A percentile compares a stretch with the other conserved stretches of the same genome.
These are phyloP conservation scores for Cercocebus atys DNA, from an alignment of 2,113 vertebrate species.

Conservation along the genomic window DNA sequence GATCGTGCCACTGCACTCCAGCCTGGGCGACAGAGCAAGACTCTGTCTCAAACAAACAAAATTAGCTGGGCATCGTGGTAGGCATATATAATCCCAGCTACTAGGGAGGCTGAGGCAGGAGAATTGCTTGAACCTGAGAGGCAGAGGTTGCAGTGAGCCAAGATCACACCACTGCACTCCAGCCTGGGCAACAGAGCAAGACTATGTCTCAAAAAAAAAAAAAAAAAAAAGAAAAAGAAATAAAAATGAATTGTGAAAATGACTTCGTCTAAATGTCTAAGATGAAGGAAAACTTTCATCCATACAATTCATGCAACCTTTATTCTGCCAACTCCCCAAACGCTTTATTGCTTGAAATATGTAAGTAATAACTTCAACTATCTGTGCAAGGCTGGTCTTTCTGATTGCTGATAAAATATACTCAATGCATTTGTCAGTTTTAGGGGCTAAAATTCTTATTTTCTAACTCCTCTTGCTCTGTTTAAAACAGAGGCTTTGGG, in stretches of 20 bases:
- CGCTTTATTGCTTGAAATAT: neutral
- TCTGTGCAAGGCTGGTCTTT: neutral
- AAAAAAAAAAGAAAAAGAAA: constrained; percentile 30
- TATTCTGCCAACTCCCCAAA: neutral
- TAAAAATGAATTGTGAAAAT: constrained; percentile 11
- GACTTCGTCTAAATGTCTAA: constrained; percentile 27
- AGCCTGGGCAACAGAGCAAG: too few species aligned
- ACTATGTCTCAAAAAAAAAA: neutral
- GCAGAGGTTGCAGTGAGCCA: too few species aligned
- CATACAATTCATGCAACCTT: neutral
- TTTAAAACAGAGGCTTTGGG: constrained; percentile 40
- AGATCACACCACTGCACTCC: too few species aligned
- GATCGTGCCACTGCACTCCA: too few species aligned
- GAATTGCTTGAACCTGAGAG: too few species aligned
- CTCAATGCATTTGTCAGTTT: constrained; percentile 33
- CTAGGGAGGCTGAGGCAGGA: too few species aligned
- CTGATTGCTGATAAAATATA: constrained; percentile 3
- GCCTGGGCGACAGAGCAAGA: too few species aligned
- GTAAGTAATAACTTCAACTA: neutral
- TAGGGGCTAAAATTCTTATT: constrained; percentile 14
- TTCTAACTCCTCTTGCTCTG: constrained; percentile 9
- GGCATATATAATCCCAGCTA: too few species aligned
- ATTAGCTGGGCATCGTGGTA: too few species aligned
- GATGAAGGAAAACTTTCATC: constrained; percentile 16
- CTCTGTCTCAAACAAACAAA: too few species aligned